These are phyloP conservation scores for Unio delphinus DNA, from an alignment of 2,888 invertebrate species.

Conservation along the genomic window DNA sequence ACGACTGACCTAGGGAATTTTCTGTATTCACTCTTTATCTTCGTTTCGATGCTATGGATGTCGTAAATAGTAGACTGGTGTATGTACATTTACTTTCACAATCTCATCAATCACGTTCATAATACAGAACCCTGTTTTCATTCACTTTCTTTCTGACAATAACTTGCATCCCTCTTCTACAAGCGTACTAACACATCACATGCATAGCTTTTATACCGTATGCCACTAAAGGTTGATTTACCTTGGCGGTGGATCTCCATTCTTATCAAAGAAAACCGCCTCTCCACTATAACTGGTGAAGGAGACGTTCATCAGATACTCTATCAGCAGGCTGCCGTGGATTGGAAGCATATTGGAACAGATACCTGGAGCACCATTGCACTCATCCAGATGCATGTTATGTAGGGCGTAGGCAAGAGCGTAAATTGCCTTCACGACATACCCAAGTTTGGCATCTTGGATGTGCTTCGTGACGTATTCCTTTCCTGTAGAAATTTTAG, in stretches of 20 bases:
- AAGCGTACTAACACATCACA: too few relatives aligned
- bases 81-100: too few relatives aligned
- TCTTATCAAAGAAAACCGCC: conserved; percentile 81
- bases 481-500: conserved; percentile 72
- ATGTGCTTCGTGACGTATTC: conserved; percentile 72
- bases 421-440: conserved; percentile 84
- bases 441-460: conserved; percentile 85
- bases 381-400: conserved; percentile 79
- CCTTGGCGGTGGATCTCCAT: conserved; percentile 86
- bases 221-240: conserved; percentile 61
- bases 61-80: too few relatives aligned
- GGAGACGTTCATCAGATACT: conserved; percentile 81
- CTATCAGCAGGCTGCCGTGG: conserved; percentile 79
- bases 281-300: conserved; percentile 78
- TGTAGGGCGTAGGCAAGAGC: conserved; percentile 83
- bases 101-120: too few relatives aligned
- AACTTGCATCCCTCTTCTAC: too few relatives aligned
- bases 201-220: background rate
- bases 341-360: conserved; percentile 81
- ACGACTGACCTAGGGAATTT: too few relatives aligned
- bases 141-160: too few relatives aligned
- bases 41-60: too few relatives aligned
- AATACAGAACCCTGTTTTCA: too few relatives aligned
- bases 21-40: too few relatives aligned
- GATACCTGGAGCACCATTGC: conserved; percentile 73